Evolutionary conservation across 2,113 vertebrate genomes (phyloP).

Genomic region (Plecturocebus donacophilus): DNA sequence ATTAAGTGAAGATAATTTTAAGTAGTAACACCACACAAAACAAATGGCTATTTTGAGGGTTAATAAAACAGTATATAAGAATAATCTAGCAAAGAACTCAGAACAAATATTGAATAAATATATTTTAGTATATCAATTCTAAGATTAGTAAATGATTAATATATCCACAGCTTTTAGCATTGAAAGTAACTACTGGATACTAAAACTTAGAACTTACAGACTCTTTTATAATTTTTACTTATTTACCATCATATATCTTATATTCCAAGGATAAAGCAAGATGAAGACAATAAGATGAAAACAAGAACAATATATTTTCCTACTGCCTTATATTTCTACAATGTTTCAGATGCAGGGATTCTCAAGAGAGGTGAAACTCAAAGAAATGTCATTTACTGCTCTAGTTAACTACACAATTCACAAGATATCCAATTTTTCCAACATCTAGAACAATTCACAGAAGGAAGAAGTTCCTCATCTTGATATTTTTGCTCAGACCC

Average conservation of each 20-base stretch:
- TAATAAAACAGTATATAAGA: not conserved
- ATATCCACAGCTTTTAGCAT: not conserved
- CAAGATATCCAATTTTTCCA: not conserved
- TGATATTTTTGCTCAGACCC: not conserved
- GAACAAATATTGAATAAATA: not conserved
- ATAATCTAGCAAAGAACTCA: not conserved
- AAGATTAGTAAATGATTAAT: not conserved
- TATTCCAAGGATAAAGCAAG: not conserved
- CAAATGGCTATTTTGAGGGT: not conserved
- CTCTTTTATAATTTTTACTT: not conserved
- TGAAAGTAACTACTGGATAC: not conserved
- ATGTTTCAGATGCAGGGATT: not conserved
- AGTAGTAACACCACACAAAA: not conserved
- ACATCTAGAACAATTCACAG: not conserved
- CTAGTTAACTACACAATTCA: not conserved
- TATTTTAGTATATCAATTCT: not conserved
- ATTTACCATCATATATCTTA: not conserved
- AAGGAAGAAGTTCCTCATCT: not conserved
- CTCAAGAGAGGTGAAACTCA: not conserved
- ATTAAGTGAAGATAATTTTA: not conserved
- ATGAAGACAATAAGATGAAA: not conserved
- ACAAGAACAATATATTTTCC: not conserved
- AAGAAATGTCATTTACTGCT: not conserved
- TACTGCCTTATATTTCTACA: not conserved
- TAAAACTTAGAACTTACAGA: not conserved